Conservation (phyloP, 2,797 vertebrate species). For the Moxostoma hubbsi region DNA sequence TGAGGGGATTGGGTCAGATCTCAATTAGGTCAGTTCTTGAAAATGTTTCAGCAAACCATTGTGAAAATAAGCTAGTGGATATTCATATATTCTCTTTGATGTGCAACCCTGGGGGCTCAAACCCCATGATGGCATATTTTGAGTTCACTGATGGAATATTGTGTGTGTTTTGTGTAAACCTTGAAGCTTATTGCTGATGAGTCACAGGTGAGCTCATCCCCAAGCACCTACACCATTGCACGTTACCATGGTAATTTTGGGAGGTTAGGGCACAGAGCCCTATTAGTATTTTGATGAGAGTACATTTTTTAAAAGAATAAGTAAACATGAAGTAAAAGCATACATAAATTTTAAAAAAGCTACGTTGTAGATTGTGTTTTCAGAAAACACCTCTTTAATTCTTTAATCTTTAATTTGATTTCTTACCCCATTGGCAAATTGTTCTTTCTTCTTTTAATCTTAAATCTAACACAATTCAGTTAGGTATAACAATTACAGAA, state of each 20-base stretch:
- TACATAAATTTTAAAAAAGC: no score
- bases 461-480: no score
- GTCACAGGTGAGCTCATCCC: constrained; percentile 59
- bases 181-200: constrained; percentile 55
- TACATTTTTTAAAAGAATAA: no score
- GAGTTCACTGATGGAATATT: constrained; percentile 39
- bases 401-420: no score
- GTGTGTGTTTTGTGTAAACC: constrained; percentile 52
- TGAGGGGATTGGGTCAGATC: constrained; percentile 42
- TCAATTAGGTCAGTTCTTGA: constrained; percentile 48
- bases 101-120: constrained; percentile 6
- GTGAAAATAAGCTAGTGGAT: constrained; percentile 23
- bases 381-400: no score
- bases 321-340: no score
- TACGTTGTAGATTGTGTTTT: no score
- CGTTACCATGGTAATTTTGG: constrained; percentile 25
- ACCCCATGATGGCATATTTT: constrained; percentile 17
- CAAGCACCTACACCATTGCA: background rate
- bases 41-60: constrained; percentile 19
- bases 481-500: no score
- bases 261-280: background rate
- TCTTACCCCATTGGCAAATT: no score
- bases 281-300: no score
- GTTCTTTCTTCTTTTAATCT: no score
- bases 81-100: constrained; percentile 46